Base-by-base conservation (phyloP, 1,140 invertebrate species). In the Drosophila trapezifrons region DNA sequence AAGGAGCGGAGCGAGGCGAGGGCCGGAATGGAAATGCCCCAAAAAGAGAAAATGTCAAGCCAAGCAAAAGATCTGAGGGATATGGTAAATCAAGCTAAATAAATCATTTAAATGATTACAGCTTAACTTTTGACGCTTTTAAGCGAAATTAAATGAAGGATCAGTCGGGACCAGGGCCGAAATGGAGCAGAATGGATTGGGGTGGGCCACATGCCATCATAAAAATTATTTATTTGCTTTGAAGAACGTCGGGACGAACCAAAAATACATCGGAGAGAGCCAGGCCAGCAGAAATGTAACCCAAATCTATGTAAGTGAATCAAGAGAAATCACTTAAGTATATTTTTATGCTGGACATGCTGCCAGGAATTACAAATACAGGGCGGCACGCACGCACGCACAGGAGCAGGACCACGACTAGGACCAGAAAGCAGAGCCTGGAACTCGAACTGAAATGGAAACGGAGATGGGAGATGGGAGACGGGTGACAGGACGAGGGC, bases 51-150 rank as follows among this genome's bases (percentile, higher is more conserved):
- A 84, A 76, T 73, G 80, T 73, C 76, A 80, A 71, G 72, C 75
- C 63, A 65, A 81, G 72, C 72, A 66, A 77, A 78, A 78, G 59
- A 87, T 77, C 84, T 81, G 62, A 78, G 70, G 76, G 84, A 89
- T 82, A 86, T 79, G 76, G 74, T 69, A 84, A 87, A 87, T 87
- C 83, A 87, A 78, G 84, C 58, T 70, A 78, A 87, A 87, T 87
- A 87, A 87, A 87, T 87, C 83, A 87, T 89, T 87, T 87, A 87
- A 87, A 87, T 87, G 84, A 87, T 87, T 87, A 87, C 84, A 87
- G 83, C 83, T 87, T 87, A 89, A 83, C 83, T 87, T 87, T 83
- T 87, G 84, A 82, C 83, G 83, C 83, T 87, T 87, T 87, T 89
- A 83, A 87, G 83, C 83, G 80, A 89, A 89, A 89, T 87, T 87